phyloP scores from a whole-genome alignment of 2,113 vertebrate species.

The Pelusios castaneus region DNA sequence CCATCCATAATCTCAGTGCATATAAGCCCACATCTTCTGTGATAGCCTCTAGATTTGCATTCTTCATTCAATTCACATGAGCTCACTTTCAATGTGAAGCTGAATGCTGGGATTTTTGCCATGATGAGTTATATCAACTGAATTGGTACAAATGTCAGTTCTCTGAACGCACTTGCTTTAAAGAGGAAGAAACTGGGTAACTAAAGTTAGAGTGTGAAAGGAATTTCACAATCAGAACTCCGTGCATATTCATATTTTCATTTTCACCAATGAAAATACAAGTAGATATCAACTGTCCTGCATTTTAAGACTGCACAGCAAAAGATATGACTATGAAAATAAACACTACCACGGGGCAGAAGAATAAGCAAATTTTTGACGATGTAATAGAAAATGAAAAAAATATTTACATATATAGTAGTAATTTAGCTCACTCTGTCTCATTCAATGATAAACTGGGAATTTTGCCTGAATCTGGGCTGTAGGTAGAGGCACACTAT shows the following conservation, averaged over 20 bases:
- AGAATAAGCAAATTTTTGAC: background rate
- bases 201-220: background rate
- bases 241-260: background rate
- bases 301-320: background rate
- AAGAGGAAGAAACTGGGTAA: background rate
- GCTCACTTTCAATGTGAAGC: background rate
- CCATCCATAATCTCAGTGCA: background rate
- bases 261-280: background rate
- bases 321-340: background rate
- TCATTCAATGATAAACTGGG: background rate
- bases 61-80: background rate
- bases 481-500: background rate
- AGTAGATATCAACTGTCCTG: background rate
- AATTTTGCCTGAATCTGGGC: background rate
- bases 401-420: background rate
- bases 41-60: background rate
- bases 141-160: background rate
- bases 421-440: background rate
- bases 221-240: background rate
- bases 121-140: background rate
- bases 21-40: background rate
- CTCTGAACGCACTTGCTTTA: background rate
- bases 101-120: background rate
- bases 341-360: background rate
- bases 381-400: background rate